Percentiles rank a stretch among this genome's conserved stretches.
phyloP scores from a whole-genome alignment of 2,113 vertebrate genomes.

The Nibea albiflora region DNA sequence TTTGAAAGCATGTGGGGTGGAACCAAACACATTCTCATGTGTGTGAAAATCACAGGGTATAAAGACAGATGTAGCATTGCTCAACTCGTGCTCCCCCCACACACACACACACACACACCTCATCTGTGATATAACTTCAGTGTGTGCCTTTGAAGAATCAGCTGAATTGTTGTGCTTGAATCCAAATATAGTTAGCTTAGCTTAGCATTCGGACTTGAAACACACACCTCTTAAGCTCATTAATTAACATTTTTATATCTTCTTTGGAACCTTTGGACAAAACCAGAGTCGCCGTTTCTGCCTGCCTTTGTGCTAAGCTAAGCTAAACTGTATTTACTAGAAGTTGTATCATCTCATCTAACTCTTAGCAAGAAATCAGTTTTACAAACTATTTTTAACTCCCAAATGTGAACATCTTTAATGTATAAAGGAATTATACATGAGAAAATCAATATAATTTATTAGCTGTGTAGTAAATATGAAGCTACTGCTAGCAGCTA shows the following conservation, averaged over 20 bases:
- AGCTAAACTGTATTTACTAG: too few relatives aligned
- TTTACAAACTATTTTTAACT: too few relatives aligned
- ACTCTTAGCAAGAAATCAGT: too few relatives aligned
- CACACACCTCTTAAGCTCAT: too few relatives aligned
- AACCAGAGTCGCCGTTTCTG: too few relatives aligned
- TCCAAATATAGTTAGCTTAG: too few relatives aligned
- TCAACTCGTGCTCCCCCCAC: neutral
- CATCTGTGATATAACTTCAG: neutral
- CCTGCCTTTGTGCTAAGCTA: too few relatives aligned
- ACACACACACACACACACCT: neutral
- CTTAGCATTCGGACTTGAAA: too few relatives aligned
- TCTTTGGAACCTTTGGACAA: too few relatives aligned
- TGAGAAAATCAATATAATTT: neutral
- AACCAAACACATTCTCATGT: slow-evolving; percentile 70
- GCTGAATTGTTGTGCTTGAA: neutral
- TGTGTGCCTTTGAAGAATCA: neutral
- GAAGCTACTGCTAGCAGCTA: neutral
- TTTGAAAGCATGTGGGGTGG: slow-evolving; percentile 63
- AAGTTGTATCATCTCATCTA: too few relatives aligned
- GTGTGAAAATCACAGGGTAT: slow-evolving; percentile 62
- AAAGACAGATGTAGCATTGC: slow-evolving; percentile 38
- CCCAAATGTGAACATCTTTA: too few relatives aligned
- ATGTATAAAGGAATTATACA: neutral
- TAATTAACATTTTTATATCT: too few relatives aligned
- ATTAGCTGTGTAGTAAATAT: neutral